Conservation (phyloP, 1,140 invertebrate species). For the Zaprionus kolodkinae region DNA sequence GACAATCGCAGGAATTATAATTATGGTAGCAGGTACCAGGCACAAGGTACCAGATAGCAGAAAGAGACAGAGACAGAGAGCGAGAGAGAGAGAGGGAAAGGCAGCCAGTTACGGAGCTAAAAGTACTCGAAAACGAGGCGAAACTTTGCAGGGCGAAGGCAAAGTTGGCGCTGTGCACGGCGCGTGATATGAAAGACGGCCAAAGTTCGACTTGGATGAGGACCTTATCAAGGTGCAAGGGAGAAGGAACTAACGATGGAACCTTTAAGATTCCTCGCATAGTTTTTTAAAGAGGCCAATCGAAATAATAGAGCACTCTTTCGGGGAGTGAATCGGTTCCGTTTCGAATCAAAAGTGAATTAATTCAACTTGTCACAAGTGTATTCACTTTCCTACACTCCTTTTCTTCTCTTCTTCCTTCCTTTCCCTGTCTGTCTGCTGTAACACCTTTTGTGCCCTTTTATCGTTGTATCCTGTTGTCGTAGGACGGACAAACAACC, state of each 20-base stretch:
- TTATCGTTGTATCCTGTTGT: slow-evolving; percentile 21
- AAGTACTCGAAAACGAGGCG: slow-evolving; percentile 37
- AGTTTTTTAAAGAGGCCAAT: slow-evolving; percentile 40
- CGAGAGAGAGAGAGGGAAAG: not conserved
- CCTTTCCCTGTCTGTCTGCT: slow-evolving; percentile 27
- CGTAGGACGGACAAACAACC: slow-evolving; percentile 49
- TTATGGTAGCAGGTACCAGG: slow-evolving; percentile 47
- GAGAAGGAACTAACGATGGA: not conserved
- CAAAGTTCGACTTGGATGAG: slow-evolving; percentile 59
- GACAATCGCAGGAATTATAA: slow-evolving; percentile 76
- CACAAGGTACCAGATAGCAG: slow-evolving; percentile 9
- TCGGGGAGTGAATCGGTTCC: slow-evolving; percentile 26
- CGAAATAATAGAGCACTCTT: slow-evolving; percentile 9
- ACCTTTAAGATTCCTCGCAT: slow-evolving; percentile 39
- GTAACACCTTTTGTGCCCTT: slow-evolving; percentile 22
- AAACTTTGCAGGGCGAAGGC: slow-evolving; percentile 55
- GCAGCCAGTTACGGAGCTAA: not conserved
- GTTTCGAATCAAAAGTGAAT: slow-evolving; percentile 53
- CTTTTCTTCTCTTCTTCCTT: not conserved
- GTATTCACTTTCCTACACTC: slow-evolving; percentile 25
- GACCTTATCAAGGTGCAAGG: slow-evolving; percentile 34
- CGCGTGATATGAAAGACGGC: slow-evolving; percentile 75
- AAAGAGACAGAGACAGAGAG: not conserved
- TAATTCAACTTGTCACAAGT: slow-evolving; percentile 58
- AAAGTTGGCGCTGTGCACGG: slow-evolving; percentile 63